A percentile compares a stretch with the other conserved stretches of the same genome.
These are phyloP conservation scores for Hexactinellida sp. DNA, from an alignment of 37 sponge, comb jelly and placozoan species.

Conservation along the genomic window DNA sequence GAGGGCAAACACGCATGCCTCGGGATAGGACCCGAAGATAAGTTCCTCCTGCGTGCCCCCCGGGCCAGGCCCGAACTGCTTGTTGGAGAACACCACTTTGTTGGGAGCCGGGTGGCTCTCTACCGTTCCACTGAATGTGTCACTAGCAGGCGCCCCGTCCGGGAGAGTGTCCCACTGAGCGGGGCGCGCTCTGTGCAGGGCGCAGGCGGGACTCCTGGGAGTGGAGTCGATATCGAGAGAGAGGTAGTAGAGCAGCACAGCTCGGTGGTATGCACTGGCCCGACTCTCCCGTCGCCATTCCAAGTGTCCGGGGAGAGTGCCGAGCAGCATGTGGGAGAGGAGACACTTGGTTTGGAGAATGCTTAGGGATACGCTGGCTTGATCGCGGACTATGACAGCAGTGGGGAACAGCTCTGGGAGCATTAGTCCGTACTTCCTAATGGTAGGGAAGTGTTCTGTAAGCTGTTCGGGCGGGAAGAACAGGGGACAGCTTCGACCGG, in stretches of 20 bases:
- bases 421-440: not conserved
- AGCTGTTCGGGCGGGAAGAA: not conserved
- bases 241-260: not conserved
- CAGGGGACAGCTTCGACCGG: not conserved
- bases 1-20: not conserved
- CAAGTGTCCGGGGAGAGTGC: not conserved
- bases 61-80: not conserved
- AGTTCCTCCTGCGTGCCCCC: constrained; percentile 2
- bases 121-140: not conserved
- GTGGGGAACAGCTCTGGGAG: not conserved
- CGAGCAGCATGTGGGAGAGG: not conserved
- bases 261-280: not conserved
- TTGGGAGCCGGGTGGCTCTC: not conserved
- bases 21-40: not conserved
- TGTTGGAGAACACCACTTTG: not conserved
- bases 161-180: not conserved
- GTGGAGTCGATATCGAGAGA: not conserved
- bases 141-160: not conserved
- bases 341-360: not conserved
- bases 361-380: not conserved
- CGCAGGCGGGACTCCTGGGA: not conserved
- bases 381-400: not conserved
- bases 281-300: not conserved
- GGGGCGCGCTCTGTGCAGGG: not conserved
- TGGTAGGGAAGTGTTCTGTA: not conserved